phyloP scores from a whole-genome alignment of 2,113 vertebrate species.

The Sminthopsis crassicaudata region DNA sequence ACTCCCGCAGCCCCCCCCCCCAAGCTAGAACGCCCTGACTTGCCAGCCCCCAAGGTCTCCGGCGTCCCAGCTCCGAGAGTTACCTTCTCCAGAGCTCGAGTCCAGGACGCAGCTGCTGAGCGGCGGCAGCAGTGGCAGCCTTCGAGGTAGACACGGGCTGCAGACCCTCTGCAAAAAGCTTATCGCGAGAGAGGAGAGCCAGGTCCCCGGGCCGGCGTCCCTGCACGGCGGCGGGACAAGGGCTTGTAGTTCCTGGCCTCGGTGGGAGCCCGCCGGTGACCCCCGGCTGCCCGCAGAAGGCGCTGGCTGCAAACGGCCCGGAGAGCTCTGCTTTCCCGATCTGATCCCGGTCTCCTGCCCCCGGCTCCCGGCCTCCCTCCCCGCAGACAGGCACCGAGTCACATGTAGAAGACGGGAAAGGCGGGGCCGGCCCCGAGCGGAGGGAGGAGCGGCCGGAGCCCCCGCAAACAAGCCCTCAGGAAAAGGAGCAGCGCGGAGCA shows the following conservation, averaged over 20 bases:
- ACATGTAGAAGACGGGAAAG: neutral
- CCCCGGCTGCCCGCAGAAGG: constrained; percentile 16
- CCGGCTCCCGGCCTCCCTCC: neutral
- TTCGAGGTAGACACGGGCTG: neutral
- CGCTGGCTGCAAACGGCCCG: constrained; percentile 30
- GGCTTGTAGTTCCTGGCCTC: neutral
- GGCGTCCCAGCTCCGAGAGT: constrained; percentile 60
- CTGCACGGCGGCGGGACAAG: neutral
- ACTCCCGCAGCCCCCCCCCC: neutral
- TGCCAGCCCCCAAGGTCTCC: constrained; percentile 70
- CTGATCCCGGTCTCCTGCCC: constrained; percentile 11
- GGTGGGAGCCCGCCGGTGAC: constrained; percentile 7
- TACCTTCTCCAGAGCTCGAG: constrained; percentile 27
- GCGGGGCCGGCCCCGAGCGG: constrained; percentile 46
- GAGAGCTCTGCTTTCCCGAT: neutral
- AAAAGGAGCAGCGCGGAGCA: neutral
- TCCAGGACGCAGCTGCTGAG: neutral
- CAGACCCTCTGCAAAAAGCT: neutral
- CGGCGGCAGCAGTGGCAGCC: constrained; percentile 1
- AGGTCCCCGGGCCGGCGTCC: neutral
- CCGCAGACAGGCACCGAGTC: neutral
- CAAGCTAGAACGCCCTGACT: neutral
- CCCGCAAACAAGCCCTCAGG: accelerated
- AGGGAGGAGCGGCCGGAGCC: neutral
- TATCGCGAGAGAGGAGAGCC: constrained; percentile 41